Base-by-base conservation (phyloP, 1,140 invertebrate species). In the Dreissena polymorpha region DNA sequence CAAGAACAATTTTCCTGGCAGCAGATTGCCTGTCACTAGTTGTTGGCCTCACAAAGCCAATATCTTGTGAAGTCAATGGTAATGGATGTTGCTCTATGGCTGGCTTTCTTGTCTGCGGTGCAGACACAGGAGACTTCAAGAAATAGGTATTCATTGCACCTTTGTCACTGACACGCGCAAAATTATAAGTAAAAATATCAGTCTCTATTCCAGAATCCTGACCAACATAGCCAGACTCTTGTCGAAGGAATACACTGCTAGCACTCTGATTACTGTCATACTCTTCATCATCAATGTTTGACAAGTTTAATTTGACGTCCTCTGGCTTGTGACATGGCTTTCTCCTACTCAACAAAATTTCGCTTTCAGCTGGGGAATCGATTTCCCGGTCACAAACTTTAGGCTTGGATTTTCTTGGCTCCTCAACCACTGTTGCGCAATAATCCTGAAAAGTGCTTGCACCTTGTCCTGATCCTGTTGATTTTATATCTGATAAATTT, bases 221-320 rank as follows among this genome's bases (percentile, higher is more conserved):
- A 7, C 71, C 78, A 12, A 55, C 57, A 16, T 57, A 60, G n/a
- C 29, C 53, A 12, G 50, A 57, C 39, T 73, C 79, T 18, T 57
- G 49, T 25, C 53, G 51, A n/a, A 83, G 65, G 51, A 83, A 83
- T 18, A 83, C 81, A 71, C 68, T 77, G 27, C 67, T 75, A 1
- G 73, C 64, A 25, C 71, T 75, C 18, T 49, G 23, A n/a, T 77
- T 70, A 60, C 81, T 83, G 39, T 83, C 81, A 83, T 83, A 83
- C 25, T 83, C 81, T 51, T 76, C 81, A 83, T 83, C 81, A 70
- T 83, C 51, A 21, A 83, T 83, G 71, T 83, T 77, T 49, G 81
- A 70, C 49, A 83, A 55, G 29, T 83, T 83, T 18, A 83, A 25
- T 29, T 74, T 74, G 3, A 83, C 74, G 70, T 76, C 72, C 63